Conservation (phyloP, 2,113 vertebrate genomes). For the Bolborhynchus lineola region DNA sequence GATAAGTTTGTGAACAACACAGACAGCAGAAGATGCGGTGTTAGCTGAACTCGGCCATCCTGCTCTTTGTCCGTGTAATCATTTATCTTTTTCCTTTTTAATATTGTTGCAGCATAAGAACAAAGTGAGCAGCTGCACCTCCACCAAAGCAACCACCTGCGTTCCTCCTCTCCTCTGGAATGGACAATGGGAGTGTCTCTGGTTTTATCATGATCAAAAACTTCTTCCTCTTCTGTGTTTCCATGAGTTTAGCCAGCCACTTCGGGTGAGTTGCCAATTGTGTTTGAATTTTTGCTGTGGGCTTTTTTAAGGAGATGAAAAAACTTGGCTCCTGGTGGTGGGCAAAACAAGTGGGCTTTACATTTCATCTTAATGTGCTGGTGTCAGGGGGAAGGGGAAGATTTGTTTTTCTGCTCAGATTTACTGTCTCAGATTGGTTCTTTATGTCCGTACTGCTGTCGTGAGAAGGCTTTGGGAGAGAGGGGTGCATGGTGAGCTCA, state of each 20-base stretch:
- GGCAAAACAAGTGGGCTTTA: background rate
- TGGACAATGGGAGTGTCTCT: conserved; percentile 90
- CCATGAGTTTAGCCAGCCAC: conserved; percentile 85
- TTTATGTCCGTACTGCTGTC: rapidly evolving
- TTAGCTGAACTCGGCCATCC: background rate
- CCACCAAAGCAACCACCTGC: conserved; percentile 55
- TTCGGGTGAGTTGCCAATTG: conserved; percentile 81
- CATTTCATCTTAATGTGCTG: background rate
- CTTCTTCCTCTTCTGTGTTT: conserved; percentile 81
- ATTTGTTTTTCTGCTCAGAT: background rate
- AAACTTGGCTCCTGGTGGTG: background rate
- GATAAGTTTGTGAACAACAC: conserved; percentile 45
- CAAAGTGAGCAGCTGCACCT: conserved; percentile 52
- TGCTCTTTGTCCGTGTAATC: background rate
- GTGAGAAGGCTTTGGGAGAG: background rate
- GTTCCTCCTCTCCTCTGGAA: conserved; percentile 78
- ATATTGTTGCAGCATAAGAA: conserved; percentile 63
- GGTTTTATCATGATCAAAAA: conserved; percentile 86
- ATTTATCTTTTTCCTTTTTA: background rate
- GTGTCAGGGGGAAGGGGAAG: background rate
- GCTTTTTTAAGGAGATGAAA: background rate
- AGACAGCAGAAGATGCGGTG: background rate
- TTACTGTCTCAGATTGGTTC: rapidly evolving
- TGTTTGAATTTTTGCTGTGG: background rate
- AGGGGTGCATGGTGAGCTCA: background rate